Evolutionary conservation across 2,797 vertebrate species (phyloP).

Genomic region (Prunella strophiata): DNA sequence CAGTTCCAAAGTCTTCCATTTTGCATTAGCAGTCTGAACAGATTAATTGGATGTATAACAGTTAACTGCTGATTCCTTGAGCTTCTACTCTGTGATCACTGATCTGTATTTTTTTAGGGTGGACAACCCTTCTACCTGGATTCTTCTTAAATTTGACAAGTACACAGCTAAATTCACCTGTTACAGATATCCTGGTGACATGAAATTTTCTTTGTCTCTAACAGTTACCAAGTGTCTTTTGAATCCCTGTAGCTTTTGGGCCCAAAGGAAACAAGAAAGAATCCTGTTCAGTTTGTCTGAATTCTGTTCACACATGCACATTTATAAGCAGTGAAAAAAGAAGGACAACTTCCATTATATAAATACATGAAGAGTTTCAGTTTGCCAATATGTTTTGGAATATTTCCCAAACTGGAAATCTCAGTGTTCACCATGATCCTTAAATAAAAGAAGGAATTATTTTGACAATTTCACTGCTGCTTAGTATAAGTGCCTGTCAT

Average conservation of each 20-base stretch:
- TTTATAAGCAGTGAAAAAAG: conserved; percentile 19
- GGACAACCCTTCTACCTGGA: neutral
- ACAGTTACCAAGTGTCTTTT: neutral
- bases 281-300: neutral
- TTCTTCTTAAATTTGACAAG: neutral
- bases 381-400: conserved; percentile 59
- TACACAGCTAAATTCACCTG: neutral
- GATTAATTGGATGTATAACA: neutral
- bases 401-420: conserved; percentile 53
- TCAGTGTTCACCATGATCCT: conserved; percentile 47
- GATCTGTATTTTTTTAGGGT: neutral
- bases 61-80: neutral
- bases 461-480: conserved; percentile 55
- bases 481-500: conserved; percentile 25
- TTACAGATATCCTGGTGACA: neutral
- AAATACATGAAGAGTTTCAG: conserved; percentile 9
- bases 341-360: conserved; percentile 41
- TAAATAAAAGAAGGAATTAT: conserved; percentile 59
- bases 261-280: neutral
- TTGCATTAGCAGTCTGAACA: neutral
- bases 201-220: neutral
- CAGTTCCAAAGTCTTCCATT: neutral
- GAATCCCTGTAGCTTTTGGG: neutral
- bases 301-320: conserved; percentile 5
- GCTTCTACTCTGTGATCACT: neutral